phyloP scores from a whole-genome alignment of 2,113 vertebrate genomes.

The Montifringilla adamsi region DNA sequence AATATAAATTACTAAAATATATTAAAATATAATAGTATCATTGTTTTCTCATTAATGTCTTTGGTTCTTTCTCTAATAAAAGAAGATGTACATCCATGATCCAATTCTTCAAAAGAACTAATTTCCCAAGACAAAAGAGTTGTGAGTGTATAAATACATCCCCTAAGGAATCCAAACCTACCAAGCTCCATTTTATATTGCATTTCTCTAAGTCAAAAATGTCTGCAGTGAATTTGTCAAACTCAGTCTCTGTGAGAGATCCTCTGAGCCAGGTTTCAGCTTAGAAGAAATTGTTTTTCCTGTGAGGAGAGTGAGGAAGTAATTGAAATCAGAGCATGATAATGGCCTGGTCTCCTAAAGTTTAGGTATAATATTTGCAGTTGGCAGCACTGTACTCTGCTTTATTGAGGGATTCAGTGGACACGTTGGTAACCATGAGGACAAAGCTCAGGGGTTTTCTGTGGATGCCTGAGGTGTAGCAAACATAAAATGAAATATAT shows the following conservation, averaged over 20 bases:
- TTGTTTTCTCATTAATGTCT: not conserved
- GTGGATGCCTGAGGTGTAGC: not conserved
- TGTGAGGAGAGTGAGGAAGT: not conserved
- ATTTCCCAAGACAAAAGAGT: not conserved
- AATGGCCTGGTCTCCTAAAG: not conserved
- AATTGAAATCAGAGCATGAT: not conserved
- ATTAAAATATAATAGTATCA: not conserved
- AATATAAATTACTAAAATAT: not conserved
- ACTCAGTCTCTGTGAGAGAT: not conserved
- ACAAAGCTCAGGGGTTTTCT: not conserved
- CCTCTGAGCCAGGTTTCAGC: not conserved
- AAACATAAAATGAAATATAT: not conserved
- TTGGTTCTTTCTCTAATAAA: not conserved
- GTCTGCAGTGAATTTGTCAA: not conserved
- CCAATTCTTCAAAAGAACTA: not conserved
- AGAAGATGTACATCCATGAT: not conserved
- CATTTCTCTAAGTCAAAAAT: not conserved
- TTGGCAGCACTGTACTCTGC: not conserved
- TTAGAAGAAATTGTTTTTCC: slow-evolving; percentile 11
- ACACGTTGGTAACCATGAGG: not conserved
- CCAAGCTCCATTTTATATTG: not conserved
- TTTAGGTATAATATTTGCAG: not conserved
- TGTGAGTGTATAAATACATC: not conserved
- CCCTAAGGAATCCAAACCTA: not conserved
- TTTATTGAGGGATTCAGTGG: not conserved